Conservation (phyloP, 2,888 invertebrate species). For the Biston betularia region DNA sequence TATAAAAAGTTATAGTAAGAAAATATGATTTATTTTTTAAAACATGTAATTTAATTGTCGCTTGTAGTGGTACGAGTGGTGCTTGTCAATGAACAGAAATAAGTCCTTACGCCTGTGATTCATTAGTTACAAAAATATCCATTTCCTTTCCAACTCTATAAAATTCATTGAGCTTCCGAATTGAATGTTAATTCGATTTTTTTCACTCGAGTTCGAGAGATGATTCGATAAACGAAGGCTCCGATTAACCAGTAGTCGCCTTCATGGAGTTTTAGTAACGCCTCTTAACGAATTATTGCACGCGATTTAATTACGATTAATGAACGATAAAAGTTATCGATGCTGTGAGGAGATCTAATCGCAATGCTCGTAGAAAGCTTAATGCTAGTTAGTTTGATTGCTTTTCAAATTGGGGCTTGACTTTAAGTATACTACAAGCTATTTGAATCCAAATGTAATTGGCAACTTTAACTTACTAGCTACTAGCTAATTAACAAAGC, state of each 20-base stretch:
- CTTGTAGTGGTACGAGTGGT: conserved; percentile 6
- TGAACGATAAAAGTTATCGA: conserved; percentile 62
- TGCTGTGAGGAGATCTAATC: conserved; percentile 66
- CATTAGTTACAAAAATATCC: conserved; percentile 42
- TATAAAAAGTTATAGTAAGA: too few relatives aligned
- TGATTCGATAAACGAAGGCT: conserved; percentile 44
- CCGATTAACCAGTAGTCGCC: conserved; percentile 47
- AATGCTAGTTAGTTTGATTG: conserved; percentile 43
- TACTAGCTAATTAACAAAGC: conserved; percentile 5
- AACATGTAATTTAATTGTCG: neutral
- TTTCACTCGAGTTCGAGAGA: conserved; percentile 37
- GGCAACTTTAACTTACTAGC: conserved; percentile 18
- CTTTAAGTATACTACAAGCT: conserved; percentile 14
- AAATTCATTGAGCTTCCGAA: conserved; percentile 49
- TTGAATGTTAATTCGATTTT: conserved; percentile 49
- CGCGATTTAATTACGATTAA: conserved; percentile 77
- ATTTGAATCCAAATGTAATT: conserved; percentile 18
- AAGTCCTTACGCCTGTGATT: conserved; percentile 35
- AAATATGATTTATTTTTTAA: too few relatives aligned
- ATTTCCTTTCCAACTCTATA: conserved; percentile 47
- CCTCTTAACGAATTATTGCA: conserved; percentile 73
- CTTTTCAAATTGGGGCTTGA: conserved; percentile 34
- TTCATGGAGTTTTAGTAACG: conserved; percentile 69
- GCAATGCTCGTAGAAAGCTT: conserved; percentile 51
- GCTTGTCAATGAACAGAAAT: conserved; percentile 31